A percentile compares a stretch with the other conserved stretches of the same genome.
Evolutionary conservation across 35 echinoderm and acorn worm species (phyloP).

Genomic region (Lytechinus variegatus): DNA sequence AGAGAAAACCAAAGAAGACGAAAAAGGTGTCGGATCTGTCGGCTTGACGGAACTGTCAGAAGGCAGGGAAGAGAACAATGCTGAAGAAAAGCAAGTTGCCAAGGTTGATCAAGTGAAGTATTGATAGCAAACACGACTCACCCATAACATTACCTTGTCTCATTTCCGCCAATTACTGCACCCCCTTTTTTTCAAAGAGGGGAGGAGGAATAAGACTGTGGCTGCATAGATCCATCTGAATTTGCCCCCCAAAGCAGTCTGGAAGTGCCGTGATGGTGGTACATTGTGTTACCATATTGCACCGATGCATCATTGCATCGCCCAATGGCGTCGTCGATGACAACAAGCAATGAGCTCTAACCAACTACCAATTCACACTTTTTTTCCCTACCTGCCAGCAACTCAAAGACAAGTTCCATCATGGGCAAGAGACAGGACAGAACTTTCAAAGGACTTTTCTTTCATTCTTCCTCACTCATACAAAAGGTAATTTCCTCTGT

Average conservation of each 20-base stretch:
- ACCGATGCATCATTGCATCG: constrained; percentile 9
- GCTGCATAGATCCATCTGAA: constrained; percentile 26
- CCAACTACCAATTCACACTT: background rate
- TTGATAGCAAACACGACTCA: constrained; percentile 42
- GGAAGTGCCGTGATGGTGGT: constrained; percentile 25
- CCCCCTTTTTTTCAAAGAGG: background rate
- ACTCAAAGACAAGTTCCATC: background rate
- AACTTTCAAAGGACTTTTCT: background rate
- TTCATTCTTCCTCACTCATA: background rate
- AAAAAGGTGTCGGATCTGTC: background rate
- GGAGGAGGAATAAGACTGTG: background rate
- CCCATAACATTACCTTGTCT: constrained; percentile 23
- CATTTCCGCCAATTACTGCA: constrained; percentile 40
- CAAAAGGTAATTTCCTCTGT: background rate
- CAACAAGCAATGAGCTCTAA: background rate
- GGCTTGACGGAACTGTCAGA: background rate
- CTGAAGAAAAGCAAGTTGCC: background rate
- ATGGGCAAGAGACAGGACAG: background rate
- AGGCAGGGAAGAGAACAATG: background rate
- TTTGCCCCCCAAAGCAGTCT: constrained; percentile 19
- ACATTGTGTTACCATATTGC: constrained; percentile 25
- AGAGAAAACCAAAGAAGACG: background rate
- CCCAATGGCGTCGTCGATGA: background rate
- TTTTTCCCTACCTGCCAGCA: background rate
- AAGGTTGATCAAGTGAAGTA: background rate